Evolutionary conservation across 2,113 vertebrate genomes (phyloP), one percentile per base, ranked within the genome.

Genomic region (Turdus rufiventris): DNA sequence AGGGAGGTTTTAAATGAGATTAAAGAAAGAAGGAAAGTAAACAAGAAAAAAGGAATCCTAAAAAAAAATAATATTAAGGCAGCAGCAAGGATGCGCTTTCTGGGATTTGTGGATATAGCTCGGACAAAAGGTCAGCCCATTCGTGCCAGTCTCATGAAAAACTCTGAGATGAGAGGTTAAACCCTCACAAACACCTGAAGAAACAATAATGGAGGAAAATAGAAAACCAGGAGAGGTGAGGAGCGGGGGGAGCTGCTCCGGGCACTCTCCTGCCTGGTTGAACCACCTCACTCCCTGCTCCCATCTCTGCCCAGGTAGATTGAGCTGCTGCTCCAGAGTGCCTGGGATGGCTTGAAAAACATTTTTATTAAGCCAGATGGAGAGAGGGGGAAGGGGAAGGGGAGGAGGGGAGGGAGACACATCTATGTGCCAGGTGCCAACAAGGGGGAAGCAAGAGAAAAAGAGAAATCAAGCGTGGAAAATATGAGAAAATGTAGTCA

Each of bases 401-500:
- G 48, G 60, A n/a, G 62, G 63, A 42, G 56, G 77, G 47, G 67
- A 57, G 72, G 53, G 81, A 94, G 75, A 92, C 88, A 45, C 63
- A 3, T 92, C 74, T 65, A 75, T 58, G 85, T 96, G 92, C 93
- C 97, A 97, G 97, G 96, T 97, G 97, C 96, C 81, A 85, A 89
- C 85, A 97, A 73, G 83, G 89, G 96, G 95, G 95, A 96, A 96
- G 94, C 85, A 96, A 89, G 88, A 93, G 93, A 94, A 96, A 95
- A 94, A 95, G 89, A 92, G 92, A 98, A 98, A 96, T 98, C 97
- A 97, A 97, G 94, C 96, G 61, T 97, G 97, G 95, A 97, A 97
- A 97, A 97, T 96, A 93, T 97, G 96, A 96, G 95, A 96, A 98
- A 98, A 97, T 91, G 95, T 57, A 97, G 94, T 95, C 48, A 10